These are phyloP conservation scores for Porphyrio hochstetteri DNA, from an alignment of 2,113 vertebrate genomes.

Conservation along the genomic window DNA sequence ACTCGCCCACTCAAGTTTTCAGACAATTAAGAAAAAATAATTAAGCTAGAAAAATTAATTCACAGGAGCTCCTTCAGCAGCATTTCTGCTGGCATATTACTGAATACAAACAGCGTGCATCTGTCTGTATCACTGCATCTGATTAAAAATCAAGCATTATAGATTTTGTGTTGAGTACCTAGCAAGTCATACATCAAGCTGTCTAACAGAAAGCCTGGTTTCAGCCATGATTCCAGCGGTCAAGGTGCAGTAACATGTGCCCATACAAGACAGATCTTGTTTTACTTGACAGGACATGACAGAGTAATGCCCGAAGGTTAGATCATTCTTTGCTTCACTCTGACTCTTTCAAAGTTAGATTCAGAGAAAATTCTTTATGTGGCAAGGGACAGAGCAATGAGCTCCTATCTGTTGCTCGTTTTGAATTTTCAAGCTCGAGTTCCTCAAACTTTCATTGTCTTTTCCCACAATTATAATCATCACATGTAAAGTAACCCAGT, in stretches of 20 bases:
- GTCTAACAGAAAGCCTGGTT: neutral
- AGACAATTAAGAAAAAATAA: neutral
- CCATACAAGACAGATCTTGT: neutral
- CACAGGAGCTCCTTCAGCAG: neutral
- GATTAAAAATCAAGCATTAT: constrained; percentile 46
- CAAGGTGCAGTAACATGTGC: neutral
- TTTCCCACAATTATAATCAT: neutral
- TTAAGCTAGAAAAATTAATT: neutral
- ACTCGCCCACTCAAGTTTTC: neutral
- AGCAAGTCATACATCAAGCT: neutral
- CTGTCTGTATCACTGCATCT: neutral
- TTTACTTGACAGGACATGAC: neutral
- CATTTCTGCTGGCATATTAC: neutral
- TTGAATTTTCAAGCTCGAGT: neutral
- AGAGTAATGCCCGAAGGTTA: neutral
- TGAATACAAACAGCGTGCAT: neutral
- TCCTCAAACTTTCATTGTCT: neutral
- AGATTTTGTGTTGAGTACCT: neutral
- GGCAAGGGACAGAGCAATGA: neutral
- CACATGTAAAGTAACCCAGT: neutral
- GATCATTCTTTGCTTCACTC: neutral
- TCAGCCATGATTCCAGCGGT: neutral
- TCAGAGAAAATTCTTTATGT: neutral
- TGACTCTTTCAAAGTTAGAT: neutral
- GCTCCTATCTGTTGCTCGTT: neutral